A percentile compares a stretch with the other conserved stretches of the same genome.
These are phyloP conservation scores for Varecia variegata DNA, from an alignment of 2,797 vertebrate genomes.

Conservation along the genomic window DNA sequence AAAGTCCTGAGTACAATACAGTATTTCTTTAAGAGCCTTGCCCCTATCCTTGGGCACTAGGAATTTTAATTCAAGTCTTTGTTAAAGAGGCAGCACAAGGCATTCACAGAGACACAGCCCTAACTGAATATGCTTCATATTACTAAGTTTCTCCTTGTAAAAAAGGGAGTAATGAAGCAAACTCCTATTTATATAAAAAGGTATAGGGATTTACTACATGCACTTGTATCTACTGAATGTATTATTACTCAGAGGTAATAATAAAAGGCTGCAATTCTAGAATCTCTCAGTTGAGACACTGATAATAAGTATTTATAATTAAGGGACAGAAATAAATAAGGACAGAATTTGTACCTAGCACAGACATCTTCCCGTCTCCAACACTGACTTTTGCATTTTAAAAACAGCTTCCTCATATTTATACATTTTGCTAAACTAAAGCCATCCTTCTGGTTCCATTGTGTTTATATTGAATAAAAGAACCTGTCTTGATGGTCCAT, in stretches of 20 bases:
- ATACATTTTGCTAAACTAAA: not conserved
- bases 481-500: not conserved
- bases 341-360: not conserved
- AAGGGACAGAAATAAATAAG: not conserved
- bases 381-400: not conserved
- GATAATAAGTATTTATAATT: constrained; percentile 25
- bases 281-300: not conserved
- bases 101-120: not conserved
- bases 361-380: not conserved
- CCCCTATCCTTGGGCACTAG: not conserved
- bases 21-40: not conserved
- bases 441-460: not conserved
- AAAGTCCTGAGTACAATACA: not conserved
- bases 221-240: not conserved
- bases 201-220: not conserved
- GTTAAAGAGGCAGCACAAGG: not conserved
- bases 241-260: not conserved
- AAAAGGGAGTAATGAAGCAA: not conserved
- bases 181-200: not conserved
- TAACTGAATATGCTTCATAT: not conserved
- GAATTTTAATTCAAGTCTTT: not conserved
- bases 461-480: not conserved
- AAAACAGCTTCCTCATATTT: not conserved
- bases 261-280: not conserved
- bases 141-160: not conserved